Percentiles rank a stretch among this genome's conserved stretches.
Evolutionary conservation across 2,113 vertebrate species (phyloP).

Genomic region (Geothlypis trichas): DNA sequence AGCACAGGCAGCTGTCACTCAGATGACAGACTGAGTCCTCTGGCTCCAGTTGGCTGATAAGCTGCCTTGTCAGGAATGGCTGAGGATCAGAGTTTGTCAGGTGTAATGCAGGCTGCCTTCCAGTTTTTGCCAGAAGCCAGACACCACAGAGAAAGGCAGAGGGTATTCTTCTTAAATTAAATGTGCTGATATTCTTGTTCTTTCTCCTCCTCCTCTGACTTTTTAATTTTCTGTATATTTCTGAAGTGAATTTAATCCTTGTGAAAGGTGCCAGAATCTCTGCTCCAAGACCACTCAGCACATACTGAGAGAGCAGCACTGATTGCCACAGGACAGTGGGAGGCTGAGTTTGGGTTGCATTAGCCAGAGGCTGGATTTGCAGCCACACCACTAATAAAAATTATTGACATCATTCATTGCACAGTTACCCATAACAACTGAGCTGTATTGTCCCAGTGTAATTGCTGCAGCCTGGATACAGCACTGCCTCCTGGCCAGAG

Average conservation of each 20-base stretch:
- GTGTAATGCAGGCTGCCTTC: not conserved
- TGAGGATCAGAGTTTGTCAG: conserved; percentile 21
- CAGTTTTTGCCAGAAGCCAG: not conserved
- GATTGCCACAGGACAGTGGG: not conserved
- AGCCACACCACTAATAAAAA: not conserved
- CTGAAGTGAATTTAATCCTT: not conserved
- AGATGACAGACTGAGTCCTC: not conserved
- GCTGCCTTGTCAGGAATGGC: not conserved
- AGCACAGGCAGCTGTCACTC: not conserved
- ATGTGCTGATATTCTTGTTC: not conserved
- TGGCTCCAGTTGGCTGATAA: not conserved
- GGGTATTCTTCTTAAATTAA: conserved; percentile 26
- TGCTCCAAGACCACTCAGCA: not conserved
- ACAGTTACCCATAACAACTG: conserved; percentile 26
- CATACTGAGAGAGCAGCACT: not conserved
- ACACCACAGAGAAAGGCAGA: not conserved
- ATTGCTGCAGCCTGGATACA: conserved; percentile 10
- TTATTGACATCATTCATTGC: not conserved
- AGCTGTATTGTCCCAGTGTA: not conserved
- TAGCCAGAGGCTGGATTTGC: not conserved
- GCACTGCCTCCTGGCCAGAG: not conserved
- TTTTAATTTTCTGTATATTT: conserved; percentile 25
- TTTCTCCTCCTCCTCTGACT: not conserved
- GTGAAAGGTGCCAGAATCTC: not conserved
- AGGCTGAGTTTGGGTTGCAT: not conserved